phyloP scores from a whole-genome alignment of 2,888 invertebrate genomes.

The Pasiphila rectangulata region DNA sequence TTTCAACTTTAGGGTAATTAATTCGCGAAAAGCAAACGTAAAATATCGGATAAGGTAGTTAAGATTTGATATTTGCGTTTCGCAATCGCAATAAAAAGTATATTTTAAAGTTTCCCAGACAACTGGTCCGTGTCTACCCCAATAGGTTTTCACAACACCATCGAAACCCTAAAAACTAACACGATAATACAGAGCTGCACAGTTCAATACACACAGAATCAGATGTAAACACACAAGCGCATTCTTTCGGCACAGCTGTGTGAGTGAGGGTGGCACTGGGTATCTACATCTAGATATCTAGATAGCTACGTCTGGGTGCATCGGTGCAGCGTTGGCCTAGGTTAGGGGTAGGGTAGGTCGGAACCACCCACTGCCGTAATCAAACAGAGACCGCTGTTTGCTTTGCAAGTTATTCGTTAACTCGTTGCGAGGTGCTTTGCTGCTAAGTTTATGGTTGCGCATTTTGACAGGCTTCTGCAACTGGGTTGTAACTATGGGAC shows the following conservation, averaged over 20 bases:
- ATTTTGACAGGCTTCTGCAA: slow-evolving; percentile 15
- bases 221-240: slow-evolving; percentile 35
- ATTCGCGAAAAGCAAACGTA: too few species aligned
- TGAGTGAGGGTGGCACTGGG: slow-evolving; percentile 41
- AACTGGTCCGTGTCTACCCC: too few species aligned
- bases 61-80: too few species aligned
- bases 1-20: too few species aligned
- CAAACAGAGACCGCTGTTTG: slow-evolving; percentile 52
- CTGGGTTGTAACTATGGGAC: not conserved
- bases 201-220: slow-evolving; percentile 24
- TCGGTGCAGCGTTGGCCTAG: slow-evolving; percentile 73
- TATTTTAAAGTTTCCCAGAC: too few species aligned
- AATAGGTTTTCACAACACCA: too few species aligned
- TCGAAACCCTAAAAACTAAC: slow-evolving; percentile 11
- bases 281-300: slow-evolving; percentile 59
- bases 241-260: slow-evolving; percentile 19
- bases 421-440: too few species aligned
- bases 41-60: too few species aligned
- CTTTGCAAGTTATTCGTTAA: slow-evolving; percentile 49
- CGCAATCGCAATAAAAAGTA: too few species aligned
- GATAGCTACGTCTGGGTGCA: slow-evolving; percentile 59
- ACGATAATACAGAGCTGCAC: not conserved
- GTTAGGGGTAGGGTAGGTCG: slow-evolving; percentile 57
- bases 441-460: slow-evolving; percentile 24
- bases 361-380: slow-evolving; percentile 51